Base-by-base conservation (phyloP, 2,113 vertebrate genomes). In the Ailurus styani region DNA sequence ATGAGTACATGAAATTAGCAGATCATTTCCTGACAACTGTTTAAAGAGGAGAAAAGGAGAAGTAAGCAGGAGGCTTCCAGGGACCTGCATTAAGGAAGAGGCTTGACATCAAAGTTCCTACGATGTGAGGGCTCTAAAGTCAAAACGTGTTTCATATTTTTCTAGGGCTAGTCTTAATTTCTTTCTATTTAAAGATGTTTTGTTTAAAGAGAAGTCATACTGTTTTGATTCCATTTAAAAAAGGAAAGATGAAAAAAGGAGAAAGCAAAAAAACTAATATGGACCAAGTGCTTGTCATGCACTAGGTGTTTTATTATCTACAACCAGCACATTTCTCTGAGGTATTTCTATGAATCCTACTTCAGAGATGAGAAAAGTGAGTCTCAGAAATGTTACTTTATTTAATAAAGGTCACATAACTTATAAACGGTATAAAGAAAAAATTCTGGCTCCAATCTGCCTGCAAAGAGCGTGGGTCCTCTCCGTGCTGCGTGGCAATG, bases 1-100 rank as follows among this genome's bases (percentile, higher is more conserved):
- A 81, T 47, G 34, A 87, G 90, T 88, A 96, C 92, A 96, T 5
- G 29, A 86, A 97, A 82, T 87, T 29, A 82, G 79, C 40, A 87
- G 34, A 90, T 90, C 14, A 93, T 66, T 90, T 85, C 45, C 21
- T 85, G 64, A 91, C 23, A 91, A 93, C 70, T 60, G 18, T 66
- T 92, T 87, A 27, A 18, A 29, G 60, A 57, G 52, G 15, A 57
- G 93, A 40, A 82, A 85, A 62, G 9, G 10, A 77, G 20, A 27
- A 60, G 6, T 52, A 85, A 45, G 7, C 8, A 17, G 40, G 12
- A 91, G 18, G 9, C 14, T 40, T 34, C 20, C 9, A 31, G 25
- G 5, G 34, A 60, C 5, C 15, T 55, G 12, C 6, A 27, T 78
- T 47, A 86, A 82, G 42, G 72, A 79, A 50, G 45, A 73, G 21